Evolutionary conservation across 2,113 vertebrate species (phyloP).

Genomic region (Charadrius vociferus): DNA sequence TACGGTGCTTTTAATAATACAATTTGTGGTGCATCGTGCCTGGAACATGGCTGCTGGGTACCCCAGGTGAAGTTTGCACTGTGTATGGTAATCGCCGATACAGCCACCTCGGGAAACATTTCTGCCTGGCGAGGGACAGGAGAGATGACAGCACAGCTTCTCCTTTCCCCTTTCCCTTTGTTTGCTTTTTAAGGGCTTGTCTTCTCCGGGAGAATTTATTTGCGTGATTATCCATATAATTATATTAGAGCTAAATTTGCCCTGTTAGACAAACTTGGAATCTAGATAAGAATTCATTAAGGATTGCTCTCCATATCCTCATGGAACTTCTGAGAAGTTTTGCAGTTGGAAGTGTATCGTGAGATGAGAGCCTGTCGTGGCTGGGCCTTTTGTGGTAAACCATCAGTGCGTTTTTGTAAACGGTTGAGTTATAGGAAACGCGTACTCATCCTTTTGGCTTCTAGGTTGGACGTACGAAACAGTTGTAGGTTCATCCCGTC

Average conservation of each 20-base stretch:
- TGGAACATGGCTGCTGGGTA: background rate
- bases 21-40: background rate
- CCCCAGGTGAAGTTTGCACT: rapidly evolving
- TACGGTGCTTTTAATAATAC: rapidly evolving
- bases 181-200: background rate
- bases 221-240: too few relatives aligned
- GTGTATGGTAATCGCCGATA: rapidly evolving
- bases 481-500: background rate
- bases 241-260: too few relatives aligned
- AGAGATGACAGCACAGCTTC: background rate
- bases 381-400: background rate
- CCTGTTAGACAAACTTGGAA: background rate
- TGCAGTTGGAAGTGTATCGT: rapidly evolving
- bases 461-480: rapidly evolving
- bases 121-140: background rate
- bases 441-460: rapidly evolving
- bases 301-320: background rate
- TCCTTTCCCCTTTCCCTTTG: rapidly evolving
- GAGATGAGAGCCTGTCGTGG: rapidly evolving
- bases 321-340: background rate
- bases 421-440: rapidly evolving
- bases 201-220: background rate
- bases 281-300: background rate
- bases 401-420: rapidly evolving
- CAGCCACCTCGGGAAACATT: background rate